Percentiles rank a stretch among this genome's conserved stretches.
phyloP scores from a whole-genome alignment of 2,888 invertebrate genomes.

The Dione vanillae region DNA sequence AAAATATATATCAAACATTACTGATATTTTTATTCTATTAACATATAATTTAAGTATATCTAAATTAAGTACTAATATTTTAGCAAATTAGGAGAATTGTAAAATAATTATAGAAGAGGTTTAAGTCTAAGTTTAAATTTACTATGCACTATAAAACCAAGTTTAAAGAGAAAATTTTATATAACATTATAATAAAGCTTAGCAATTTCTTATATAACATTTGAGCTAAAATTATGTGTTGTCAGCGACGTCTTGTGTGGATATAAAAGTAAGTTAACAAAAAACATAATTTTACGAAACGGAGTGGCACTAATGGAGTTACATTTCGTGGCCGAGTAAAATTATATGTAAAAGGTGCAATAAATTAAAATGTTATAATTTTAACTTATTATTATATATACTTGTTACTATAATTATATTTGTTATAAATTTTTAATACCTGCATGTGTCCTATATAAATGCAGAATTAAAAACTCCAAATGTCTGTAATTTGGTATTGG shows the following conservation, averaged over 20 bases:
- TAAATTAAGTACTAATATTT: too few relatives aligned
- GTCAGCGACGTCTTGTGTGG: constrained; percentile 47
- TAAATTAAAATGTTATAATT: not conserved
- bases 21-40: too few relatives aligned
- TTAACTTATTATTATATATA: not conserved
- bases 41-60: too few relatives aligned
- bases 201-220: constrained; percentile 40
- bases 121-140: not conserved
- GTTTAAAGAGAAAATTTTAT: not conserved
- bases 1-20: too few relatives aligned
- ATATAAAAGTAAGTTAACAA: constrained; percentile 49
- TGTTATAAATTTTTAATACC: too few relatives aligned
- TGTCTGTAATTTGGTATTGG: too few relatives aligned
- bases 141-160: not conserved
- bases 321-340: constrained; percentile 29
- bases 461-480: too few relatives aligned
- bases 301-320: constrained; percentile 45
- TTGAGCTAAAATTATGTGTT: constrained; percentile 48
- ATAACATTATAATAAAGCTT: constrained; percentile 27
- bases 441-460: too few relatives aligned
- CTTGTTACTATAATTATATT: too few relatives aligned
- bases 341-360: constrained; percentile 14
- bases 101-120: too few relatives aligned
- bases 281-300: constrained; percentile 50
- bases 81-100: too few relatives aligned